Percentiles rank a stretch among this genome's conserved stretches.
phyloP scores from a whole-genome alignment of 2,797 vertebrate species.

The Meriones psammophilus region DNA sequence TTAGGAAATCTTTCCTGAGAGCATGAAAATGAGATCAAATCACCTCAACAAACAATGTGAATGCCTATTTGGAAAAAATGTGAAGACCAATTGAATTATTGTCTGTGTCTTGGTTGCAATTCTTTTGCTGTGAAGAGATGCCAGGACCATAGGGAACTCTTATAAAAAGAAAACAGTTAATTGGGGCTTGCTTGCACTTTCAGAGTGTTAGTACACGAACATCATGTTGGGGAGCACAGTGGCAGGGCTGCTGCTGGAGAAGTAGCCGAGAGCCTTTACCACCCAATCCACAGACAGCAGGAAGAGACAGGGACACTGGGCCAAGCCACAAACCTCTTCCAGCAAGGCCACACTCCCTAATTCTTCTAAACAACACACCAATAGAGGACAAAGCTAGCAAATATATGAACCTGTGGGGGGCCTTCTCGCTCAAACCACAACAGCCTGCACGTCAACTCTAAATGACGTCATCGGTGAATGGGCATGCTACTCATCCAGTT shows the following conservation, averaged over 20 bases:
- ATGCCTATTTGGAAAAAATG: background rate
- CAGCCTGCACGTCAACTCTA: background rate
- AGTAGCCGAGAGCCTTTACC: background rate
- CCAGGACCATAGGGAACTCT: background rate
- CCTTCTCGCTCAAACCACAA: background rate
- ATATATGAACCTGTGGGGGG: background rate
- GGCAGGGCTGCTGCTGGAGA: no score
- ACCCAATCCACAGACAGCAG: background rate
- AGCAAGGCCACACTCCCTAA: background rate
- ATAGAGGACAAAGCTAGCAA: background rate
- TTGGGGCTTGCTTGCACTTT: background rate
- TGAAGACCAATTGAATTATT: background rate
- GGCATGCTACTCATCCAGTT: background rate
- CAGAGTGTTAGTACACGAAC: no score
- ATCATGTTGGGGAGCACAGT: background rate
- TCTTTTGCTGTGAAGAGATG: background rate
- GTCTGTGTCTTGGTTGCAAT: background rate
- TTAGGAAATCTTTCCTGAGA: background rate
- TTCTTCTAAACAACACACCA: background rate
- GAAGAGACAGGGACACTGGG: background rate
- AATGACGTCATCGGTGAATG: background rate
- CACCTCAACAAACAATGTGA: background rate
- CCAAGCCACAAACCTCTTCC: background rate
- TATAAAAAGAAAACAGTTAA: background rate
- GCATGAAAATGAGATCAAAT: background rate